Percentiles rank a stretch among this genome's conserved stretches.
phyloP scores from a whole-genome alignment of 2,113 vertebrate species.

The Nesospiza acunhae region DNA sequence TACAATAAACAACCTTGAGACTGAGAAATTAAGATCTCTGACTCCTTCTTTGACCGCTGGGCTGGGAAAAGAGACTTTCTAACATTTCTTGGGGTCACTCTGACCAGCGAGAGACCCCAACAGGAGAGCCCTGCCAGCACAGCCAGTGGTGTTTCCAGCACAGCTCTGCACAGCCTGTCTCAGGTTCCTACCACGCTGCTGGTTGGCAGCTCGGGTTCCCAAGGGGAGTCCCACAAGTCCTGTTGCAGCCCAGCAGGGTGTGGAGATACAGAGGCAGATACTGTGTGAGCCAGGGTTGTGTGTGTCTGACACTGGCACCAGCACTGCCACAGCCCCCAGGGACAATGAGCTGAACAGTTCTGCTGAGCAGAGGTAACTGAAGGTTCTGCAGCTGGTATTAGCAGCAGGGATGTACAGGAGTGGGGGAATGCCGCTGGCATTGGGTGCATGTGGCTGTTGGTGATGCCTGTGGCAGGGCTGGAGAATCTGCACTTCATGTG shows the following conservation, averaged over 20 bases:
- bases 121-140: neutral
- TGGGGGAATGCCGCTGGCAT: neutral
- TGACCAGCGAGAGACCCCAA: no score
- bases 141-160: neutral
- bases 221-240: no score
- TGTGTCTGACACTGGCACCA: neutral
- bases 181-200: rapidly evolving
- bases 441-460: neutral
- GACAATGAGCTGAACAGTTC: neutral
- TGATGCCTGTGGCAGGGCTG: neutral
- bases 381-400: neutral
- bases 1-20: no score
- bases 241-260: neutral
- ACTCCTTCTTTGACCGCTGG: no score
- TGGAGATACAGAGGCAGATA: neutral
- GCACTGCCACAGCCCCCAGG: neutral
- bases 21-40: no score
- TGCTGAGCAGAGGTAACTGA: neutral
- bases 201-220: rapidly evolving
- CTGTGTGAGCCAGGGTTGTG: rapidly evolving
- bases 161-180: neutral
- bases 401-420: neutral
- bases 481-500: neutral
- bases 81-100: no score
- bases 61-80: no score